Percentiles rank a stretch among this genome's conserved stretches.
Evolutionary conservation across 2,888 invertebrate genomes (phyloP).

Genomic region (Hoplodrina blanda): DNA sequence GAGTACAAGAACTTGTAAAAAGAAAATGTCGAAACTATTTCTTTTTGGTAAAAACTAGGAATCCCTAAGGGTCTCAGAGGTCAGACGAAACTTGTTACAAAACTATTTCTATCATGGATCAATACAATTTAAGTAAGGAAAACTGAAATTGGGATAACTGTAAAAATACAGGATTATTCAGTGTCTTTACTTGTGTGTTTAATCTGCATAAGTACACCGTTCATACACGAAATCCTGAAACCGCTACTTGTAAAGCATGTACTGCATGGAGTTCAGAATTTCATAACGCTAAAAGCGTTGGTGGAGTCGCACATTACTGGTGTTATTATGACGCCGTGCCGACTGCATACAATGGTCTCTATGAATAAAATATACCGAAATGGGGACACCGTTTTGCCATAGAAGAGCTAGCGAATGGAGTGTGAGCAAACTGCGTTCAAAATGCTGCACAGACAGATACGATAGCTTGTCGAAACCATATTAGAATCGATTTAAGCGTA

Average conservation of each 20-base stretch:
- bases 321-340: slow-evolving; percentile 62
- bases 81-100: slow-evolving; percentile 26
- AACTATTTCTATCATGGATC: slow-evolving; percentile 44
- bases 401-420: slow-evolving; percentile 27
- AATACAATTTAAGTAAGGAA: slow-evolving; percentile 18
- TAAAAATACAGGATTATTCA: not conserved
- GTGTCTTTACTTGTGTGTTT: not conserved
- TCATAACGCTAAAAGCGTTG: slow-evolving; percentile 64
- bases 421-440: not conserved
- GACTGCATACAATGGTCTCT: slow-evolving; percentile 68
- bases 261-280: slow-evolving; percentile 40
- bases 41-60: slow-evolving; percentile 43
- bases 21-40: slow-evolving; percentile 50
- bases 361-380: slow-evolving; percentile 79
- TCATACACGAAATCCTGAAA: slow-evolving; percentile 39
- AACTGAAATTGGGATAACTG: slow-evolving; percentile 6
- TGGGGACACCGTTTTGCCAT: slow-evolving; percentile 58
- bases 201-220: slow-evolving; percentile 11
- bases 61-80: slow-evolving; percentile 30
- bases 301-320: slow-evolving; percentile 56
- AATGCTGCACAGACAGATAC: not conserved
- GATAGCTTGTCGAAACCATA: too few species aligned
- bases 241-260: slow-evolving; percentile 15
- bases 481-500: too few species aligned
- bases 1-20: slow-evolving; percentile 18